These are phyloP conservation scores for Epizoanthus ramosus DNA, from an alignment of 92 coral and sea anemone genomes.

Conservation along the genomic window DNA sequence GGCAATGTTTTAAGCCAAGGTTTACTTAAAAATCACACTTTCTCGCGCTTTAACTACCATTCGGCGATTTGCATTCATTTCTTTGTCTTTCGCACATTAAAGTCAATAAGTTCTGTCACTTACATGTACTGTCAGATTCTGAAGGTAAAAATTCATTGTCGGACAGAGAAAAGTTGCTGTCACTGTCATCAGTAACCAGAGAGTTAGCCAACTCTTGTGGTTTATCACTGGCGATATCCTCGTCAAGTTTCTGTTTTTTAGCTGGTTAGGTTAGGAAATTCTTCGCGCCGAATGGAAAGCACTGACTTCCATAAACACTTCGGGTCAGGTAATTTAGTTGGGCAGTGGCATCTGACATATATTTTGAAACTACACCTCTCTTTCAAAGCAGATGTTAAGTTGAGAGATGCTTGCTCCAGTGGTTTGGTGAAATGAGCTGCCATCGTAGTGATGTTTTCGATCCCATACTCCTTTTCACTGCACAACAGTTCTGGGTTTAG, in stretches of 20 bases:
- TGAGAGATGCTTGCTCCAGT: no score
- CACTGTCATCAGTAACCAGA: conserved; percentile 15
- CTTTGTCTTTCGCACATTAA: no score
- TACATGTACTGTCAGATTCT: no score
- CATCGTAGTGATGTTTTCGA: conserved; percentile 17
- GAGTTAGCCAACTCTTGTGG: conserved; percentile 7
- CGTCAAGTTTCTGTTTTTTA: background rate
- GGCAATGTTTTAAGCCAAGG: conserved; percentile 25
- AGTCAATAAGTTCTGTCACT: no score
- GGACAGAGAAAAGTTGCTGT: conserved; percentile 8
- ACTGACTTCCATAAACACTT: conserved; percentile 53
- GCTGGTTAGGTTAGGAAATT: conserved; percentile 38
- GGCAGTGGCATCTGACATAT: conserved; percentile 45
- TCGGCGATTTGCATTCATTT: no score
- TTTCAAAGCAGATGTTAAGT: conserved; percentile 42
- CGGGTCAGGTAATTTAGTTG: conserved; percentile 48
- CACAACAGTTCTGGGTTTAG: no score
- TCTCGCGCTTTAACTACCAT: conserved; percentile 3
- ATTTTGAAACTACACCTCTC: conserved; percentile 45
- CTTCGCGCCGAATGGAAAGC: conserved; percentile 46
- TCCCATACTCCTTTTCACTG: background rate
- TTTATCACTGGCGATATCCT: conserved; percentile 8
- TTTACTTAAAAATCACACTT: conserved; percentile 15
- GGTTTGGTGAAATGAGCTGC: conserved; percentile 48
- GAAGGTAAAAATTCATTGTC: conserved; percentile 7